A percentile compares a stretch with the other conserved stretches of the same genome.
These are phyloP conservation scores for Tangara arthus DNA, from an alignment of 2,797 vertebrate species.

Conservation along the genomic window DNA sequence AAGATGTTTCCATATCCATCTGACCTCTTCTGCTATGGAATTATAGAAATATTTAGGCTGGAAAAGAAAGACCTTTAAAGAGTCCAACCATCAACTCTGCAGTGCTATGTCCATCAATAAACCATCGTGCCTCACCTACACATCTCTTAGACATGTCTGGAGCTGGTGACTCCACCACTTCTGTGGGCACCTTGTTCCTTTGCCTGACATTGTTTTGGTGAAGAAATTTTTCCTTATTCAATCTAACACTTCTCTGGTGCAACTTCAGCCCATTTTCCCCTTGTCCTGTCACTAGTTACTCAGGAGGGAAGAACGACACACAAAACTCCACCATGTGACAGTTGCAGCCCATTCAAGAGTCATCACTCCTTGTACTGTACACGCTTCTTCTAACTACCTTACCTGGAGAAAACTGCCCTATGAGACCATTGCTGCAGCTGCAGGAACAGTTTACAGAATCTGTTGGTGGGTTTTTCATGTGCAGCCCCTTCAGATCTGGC, in stretches of 20 bases:
- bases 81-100: too few species aligned
- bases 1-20: background rate
- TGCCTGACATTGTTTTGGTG: too few species aligned
- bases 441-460: background rate
- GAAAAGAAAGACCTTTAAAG: background rate
- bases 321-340: background rate
- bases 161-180: background rate
- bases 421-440: background rate
- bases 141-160: too few species aligned
- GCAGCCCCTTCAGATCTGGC: background rate
- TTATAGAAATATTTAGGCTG: background rate
- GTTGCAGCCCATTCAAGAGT: background rate
- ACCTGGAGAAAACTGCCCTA: background rate
- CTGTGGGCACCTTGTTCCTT: background rate
- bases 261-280: background rate
- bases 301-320: background rate
- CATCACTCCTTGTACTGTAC: accelerated
- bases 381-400: background rate
- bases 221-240: background rate
- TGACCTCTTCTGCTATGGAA: background rate
- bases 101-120: background rate
- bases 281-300: too few species aligned
- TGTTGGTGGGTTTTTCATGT: background rate
- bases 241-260: background rate
- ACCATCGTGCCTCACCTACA: too few species aligned